Evolutionary conservation across 23 tunicate species (phyloP), one percentile per base, ranked within the genome.

Genomic region (Corella eumyota): DNA sequence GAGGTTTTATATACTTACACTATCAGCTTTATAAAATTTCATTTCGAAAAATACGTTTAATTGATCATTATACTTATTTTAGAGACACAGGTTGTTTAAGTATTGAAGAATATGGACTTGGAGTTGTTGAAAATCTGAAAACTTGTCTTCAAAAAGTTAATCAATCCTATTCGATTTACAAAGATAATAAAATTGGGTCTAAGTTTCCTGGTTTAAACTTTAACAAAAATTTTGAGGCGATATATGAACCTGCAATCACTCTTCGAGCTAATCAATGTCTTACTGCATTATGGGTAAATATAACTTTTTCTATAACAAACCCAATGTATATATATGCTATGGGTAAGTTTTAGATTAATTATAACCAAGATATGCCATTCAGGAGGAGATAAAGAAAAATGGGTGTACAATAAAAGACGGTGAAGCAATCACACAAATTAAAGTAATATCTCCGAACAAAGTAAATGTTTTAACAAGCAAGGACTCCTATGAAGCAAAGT

Each of bases 181-280:
- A 71, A 19, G 81, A 81, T 19, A 31, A 45, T 25, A 70, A 71
- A 30, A 66, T 86, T 44, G 54, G 58, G 3, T 25, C 58, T 25
- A 31, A 36, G 2, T 79, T 66, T 60, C 72, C 81, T 19, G 83
- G 83, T 6, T 25, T 78, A 23, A 34, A 68, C 2, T 79, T 66
- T 52, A 63, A 56, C 35, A 38, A 50, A 20, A 46, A 61, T n/a
- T 71, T 65, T 53, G 32, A 47, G 7, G 76, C 74, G 5, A 45
- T 66, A 2, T 79, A 32, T 32, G 96, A 88, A 50, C 67, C 69
- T 17, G 69, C 81, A 17, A 59, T 60, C 9, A 66, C 73, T 1
- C 66, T 88, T 5, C 67, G 50, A 49, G 96, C 96, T 38, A 68
- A 72, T 48, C 57, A 69, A 59, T 78, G 88, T 49, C 76, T 67